A percentile compares a stretch with the other conserved stretches of the same genome.
Conservation (phyloP, 2,888 invertebrate species). For the Geotrupes spiniger region DNA sequence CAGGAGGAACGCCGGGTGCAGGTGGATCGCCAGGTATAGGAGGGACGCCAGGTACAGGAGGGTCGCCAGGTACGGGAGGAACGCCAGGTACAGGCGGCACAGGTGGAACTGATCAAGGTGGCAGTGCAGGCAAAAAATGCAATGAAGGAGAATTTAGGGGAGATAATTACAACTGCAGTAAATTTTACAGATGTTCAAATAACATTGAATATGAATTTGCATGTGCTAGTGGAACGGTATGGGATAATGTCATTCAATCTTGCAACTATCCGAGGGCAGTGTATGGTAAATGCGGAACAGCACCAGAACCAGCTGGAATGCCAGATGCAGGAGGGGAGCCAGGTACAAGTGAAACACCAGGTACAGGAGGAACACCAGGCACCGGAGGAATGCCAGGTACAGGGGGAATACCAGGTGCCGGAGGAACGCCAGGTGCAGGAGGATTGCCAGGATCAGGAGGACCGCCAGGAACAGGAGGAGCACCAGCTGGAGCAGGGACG, state of each 20-base stretch:
- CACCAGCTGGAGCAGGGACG: constrained; percentile 21
- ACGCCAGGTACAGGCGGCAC: constrained; percentile 10
- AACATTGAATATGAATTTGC: constrained; percentile 13
- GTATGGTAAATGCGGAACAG: constrained; percentile 13
- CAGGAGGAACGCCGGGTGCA: too few relatives aligned
- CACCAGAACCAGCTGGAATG: constrained; percentile 11
- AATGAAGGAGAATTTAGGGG: constrained; percentile 7
- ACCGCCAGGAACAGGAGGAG: constrained; percentile 13
- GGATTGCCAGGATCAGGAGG: constrained; percentile 18
- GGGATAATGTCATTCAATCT: constrained; percentile 11
- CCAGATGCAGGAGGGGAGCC: too few relatives aligned
- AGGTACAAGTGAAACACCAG: too few relatives aligned
- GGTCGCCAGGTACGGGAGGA: constrained; percentile 7
- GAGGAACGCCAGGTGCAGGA: constrained; percentile 17
- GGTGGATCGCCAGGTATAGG: too few relatives aligned
- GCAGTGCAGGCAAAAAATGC: constrained; percentile 2
- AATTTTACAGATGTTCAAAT: constrained; percentile 17
- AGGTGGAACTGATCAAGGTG: constrained; percentile 18
- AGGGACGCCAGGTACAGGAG: constrained; percentile 11
- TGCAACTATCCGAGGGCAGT: constrained; percentile 19
- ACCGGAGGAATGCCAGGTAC: constrained; percentile 10
- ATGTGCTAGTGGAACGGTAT: constrained; percentile 17
- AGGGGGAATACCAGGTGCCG: constrained; percentile 5
- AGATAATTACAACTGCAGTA: constrained; percentile 9
- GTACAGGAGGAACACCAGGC: constrained; percentile 65